Percentiles rank a stretch among this genome's conserved stretches.
Conservation (phyloP, 2,888 invertebrate genomes). For the Lymantria dispar region DNA sequence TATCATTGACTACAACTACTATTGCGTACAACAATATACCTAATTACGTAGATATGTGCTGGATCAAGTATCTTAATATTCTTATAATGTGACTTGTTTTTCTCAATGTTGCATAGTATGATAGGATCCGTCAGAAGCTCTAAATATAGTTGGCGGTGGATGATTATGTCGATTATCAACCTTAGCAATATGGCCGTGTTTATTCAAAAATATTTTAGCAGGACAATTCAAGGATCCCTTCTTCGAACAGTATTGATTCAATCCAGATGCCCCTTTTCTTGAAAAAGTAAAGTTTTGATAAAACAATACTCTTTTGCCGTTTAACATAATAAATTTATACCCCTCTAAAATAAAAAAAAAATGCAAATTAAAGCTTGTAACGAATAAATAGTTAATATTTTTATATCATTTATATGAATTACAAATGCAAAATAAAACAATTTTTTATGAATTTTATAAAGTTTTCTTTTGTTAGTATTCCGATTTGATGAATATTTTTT, state of each 20-base stretch:
- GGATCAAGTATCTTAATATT: too few species aligned
- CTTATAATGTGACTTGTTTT: too few species aligned
- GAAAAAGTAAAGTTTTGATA: constrained; percentile 6
- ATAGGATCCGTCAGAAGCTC: constrained; percentile 10
- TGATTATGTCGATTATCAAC: constrained; percentile 9
- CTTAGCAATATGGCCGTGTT: neutral
- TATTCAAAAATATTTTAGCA: neutral
- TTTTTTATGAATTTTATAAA: too few species aligned
- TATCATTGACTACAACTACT: too few species aligned
- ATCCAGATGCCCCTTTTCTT: constrained; percentile 3
- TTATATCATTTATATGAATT: neutral
- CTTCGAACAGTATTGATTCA: constrained; percentile 33
- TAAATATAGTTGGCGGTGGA: constrained; percentile 13
- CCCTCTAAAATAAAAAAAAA: neutral
- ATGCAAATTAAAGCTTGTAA: neutral
- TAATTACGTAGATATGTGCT: too few species aligned
- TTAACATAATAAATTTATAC: constrained; percentile 1
- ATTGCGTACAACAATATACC: too few species aligned
- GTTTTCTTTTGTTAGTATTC: too few species aligned
- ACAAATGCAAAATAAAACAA: too few species aligned
- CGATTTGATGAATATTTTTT: too few species aligned
- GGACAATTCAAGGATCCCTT: constrained; percentile 5
- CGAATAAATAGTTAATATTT: neutral
- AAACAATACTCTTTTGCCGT: constrained; percentile 1
- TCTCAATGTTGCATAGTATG: neutral